These are phyloP conservation scores for Miltochrista miniata DNA, from an alignment of 2,888 invertebrate genomes.

Conservation along the genomic window DNA sequence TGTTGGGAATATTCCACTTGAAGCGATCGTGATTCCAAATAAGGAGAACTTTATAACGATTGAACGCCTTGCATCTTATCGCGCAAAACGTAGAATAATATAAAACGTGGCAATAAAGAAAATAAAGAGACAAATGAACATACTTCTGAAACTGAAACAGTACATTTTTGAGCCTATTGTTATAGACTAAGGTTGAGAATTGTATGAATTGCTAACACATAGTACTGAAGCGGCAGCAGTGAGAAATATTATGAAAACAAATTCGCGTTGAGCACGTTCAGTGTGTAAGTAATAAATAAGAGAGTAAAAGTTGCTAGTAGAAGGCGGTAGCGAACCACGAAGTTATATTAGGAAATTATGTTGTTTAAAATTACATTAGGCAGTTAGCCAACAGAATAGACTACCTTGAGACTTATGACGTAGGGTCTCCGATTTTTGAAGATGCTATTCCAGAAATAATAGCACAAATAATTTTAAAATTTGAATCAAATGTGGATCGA, in stretches of 20 bases:
- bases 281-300: conserved; percentile 80
- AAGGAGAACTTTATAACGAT: conserved; percentile 68
- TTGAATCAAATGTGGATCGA: too few relatives aligned
- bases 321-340: conserved; percentile 57
- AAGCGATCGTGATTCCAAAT: conserved; percentile 51
- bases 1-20: conserved; percentile 25
- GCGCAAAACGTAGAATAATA: conserved; percentile 65
- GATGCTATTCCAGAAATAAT: too few relatives aligned
- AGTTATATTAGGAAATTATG: conserved; percentile 48
- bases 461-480: too few relatives aligned
- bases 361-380: conserved; percentile 70
- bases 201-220: conserved; percentile 45
- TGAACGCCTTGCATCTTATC: conserved; percentile 65
- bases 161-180: conserved; percentile 45
- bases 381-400: conserved; percentile 24
- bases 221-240: conserved; percentile 55
- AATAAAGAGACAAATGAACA: conserved; percentile 77
- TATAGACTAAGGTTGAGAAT: conserved; percentile 45
- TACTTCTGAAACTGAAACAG: conserved; percentile 32
- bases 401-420: conserved; percentile 30
- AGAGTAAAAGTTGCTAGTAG: conserved; percentile 62
- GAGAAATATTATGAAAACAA: conserved; percentile 83
- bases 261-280: conserved; percentile 81
- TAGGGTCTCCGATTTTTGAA: too few relatives aligned
- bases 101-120: conserved; percentile 81